Base-by-base conservation (phyloP, 2,797 vertebrate species). In the Gambelia wislizenii region DNA sequence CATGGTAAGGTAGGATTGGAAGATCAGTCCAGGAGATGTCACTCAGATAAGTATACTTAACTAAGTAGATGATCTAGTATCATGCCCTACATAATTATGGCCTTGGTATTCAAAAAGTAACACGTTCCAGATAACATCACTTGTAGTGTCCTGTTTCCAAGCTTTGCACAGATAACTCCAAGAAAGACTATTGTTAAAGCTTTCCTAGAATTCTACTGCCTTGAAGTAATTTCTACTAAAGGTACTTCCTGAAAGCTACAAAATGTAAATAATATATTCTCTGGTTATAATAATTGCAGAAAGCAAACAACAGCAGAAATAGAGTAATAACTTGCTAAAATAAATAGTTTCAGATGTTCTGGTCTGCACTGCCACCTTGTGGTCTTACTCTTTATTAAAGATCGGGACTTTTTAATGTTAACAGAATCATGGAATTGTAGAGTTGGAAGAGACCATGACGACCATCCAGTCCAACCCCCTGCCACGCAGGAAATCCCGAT, bases 311-410 rank as follows among this genome's bases (percentile, higher is more conserved):
- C 16, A 33, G 1, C 22, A 85, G 10, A 33, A 2, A 16, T 44
- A 59, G 22, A 2, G 0, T 1, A 18, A 2, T 0, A 0, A 2
- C 36, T 52, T 87, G 67, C n/a, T n/a, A n/a, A n/a, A 54, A 0
- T 0, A 39, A 22, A 0, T 0, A 1, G 0, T 84, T 90, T 80
- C 3, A 0, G 72, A 87, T 89, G 64, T 2, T 1, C 27, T 75
- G 89, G 59, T 33, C 82, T 94, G 39, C 90, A 67, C 9, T 92
- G 93, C 93, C 95, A 92, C 82, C 95, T 92, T 0, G 87, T 93
- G 95, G 85, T 2, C 20, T 16, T 64, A 0, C 20, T 30, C 2
- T 5, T 54, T 77, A 33, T 67, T 89, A 80, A 85, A 72, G 1
- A 30, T 13, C 0, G 1, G 0, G 1, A 39, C 7, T 72, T 76